Percentiles rank a stretch among this genome's conserved stretches.
phyloP scores from a whole-genome alignment of 2,888 invertebrate genomes.

The Elaeidobius kamerunicus region DNA sequence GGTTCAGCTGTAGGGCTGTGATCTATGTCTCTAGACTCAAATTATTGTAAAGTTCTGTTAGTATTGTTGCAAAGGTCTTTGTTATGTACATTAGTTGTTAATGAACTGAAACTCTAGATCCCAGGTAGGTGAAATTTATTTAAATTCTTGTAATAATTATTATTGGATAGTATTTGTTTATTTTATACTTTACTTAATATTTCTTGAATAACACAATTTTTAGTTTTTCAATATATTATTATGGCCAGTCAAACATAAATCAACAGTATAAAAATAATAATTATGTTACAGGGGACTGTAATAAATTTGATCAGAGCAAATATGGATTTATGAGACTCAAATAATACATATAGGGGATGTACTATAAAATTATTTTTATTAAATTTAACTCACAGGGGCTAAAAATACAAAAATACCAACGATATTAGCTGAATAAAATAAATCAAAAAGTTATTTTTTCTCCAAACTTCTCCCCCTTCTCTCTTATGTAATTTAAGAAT shows the following conservation, averaged over 20 bases:
- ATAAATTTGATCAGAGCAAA: neutral
- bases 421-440: no score
- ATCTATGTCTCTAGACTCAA: constrained; percentile 3
- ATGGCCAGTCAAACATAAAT: no score
- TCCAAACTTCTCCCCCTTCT: no score
- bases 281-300: constrained; percentile 13
- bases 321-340: no score
- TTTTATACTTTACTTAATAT: constrained; percentile 21
- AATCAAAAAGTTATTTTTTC: no score
- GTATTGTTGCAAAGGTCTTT: constrained; percentile 6
- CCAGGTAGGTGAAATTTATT: constrained; percentile 21
- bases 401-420: no score
- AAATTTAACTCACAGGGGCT: no score
- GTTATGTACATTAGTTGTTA: constrained; percentile 5
- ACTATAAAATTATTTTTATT: no score
- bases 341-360: no score
- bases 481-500: no score
- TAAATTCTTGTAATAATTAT: constrained; percentile 3
- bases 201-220: constrained; percentile 15
- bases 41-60: constrained; percentile 13
- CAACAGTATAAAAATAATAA: constrained; percentile 8
- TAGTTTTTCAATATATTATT: no score
- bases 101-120: constrained; percentile 4
- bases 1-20: no score
- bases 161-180: constrained; percentile 23